Evolutionary conservation across 2,113 vertebrate species (phyloP).

Genomic region (Chloebia gouldiae): DNA sequence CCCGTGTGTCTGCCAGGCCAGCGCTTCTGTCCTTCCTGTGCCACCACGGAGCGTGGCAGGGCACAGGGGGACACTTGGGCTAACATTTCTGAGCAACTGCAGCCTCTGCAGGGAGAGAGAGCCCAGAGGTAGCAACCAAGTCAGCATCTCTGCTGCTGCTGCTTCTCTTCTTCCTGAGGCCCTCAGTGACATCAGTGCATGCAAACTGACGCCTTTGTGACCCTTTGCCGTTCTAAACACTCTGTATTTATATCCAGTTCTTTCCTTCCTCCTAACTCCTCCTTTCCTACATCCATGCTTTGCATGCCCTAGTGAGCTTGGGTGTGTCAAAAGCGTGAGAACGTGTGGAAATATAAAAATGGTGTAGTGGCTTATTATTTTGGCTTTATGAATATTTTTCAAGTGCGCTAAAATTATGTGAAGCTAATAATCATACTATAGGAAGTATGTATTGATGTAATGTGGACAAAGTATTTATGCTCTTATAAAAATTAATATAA

Average conservation of each 20-base stretch:
- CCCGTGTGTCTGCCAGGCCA: neutral
- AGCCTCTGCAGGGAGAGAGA: neutral
- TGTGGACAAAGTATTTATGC: slow-evolving; percentile 38
- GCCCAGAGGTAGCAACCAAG: neutral
- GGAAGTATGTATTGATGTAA: slow-evolving; percentile 1
- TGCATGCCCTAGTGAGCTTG: slow-evolving; percentile 23
- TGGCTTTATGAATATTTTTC: neutral
- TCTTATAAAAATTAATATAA: slow-evolving; percentile 12
- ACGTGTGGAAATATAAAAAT: neutral
- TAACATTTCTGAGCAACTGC: neutral
- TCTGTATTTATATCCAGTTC: neutral
- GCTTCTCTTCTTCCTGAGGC: neutral
- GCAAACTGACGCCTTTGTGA: neutral
- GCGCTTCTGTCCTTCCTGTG: neutral
- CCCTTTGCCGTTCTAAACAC: neutral
- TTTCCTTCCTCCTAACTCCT: neutral
- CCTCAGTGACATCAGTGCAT: slow-evolving; percentile 6
- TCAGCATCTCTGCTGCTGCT: neutral
- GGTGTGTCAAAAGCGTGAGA: neutral
- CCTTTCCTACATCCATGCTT: neutral
- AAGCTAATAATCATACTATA: neutral
- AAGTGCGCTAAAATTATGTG: neutral
- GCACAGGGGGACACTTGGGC: neutral
- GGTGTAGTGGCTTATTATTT: neutral
- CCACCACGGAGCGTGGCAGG: neutral